Evolutionary conservation across 2,113 vertebrate genomes (phyloP), one percentile per base, ranked within the genome.

Genomic region (Pelecanus crispus): DNA sequence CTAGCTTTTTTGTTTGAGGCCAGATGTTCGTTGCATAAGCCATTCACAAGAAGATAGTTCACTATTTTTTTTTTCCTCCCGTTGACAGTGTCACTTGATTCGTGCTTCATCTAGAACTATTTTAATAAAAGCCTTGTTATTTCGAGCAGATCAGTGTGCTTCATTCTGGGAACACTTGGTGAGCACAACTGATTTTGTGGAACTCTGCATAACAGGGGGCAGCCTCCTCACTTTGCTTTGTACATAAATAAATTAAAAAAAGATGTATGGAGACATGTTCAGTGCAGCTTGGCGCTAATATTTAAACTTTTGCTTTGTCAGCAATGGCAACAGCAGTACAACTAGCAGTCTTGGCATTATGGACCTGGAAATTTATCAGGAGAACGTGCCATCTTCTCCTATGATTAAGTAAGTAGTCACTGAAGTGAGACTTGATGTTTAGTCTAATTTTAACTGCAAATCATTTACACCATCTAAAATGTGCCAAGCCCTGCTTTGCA

Each of bases 251-350:
- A 80, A 79, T 82, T 88, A 36, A 8, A 22, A 63, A 14, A 86
- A 80, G n/a, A 90, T 87, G 66, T 95, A 84, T 92, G 42, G 96
- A 83, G 83, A 75, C 53, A n/a, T 77, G 90, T 94, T 95, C 80
- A 89, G 80, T 81, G 79, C 92, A 97, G 95, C 95, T 65, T 92
- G 94, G 96, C 97, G 97, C 98, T 98, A 98, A 98, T 97, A 47
- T 96, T 95, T 98, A 96, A 98, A 98, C 96, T 98, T 98, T 98
- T 98, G 97, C 98, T 98, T 98, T 97, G 96, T 98, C 98, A 99
- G 99, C 98, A 99, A 99, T 97, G 99, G 99, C 94, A 99, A 99
- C 98, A 99, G 99, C 98, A 99, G 99, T 94, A 97, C 98, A 79
- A 99, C 99, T 95, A 99, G 98, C 98, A 98, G 99, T 97, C 98